Conservation (phyloP, 2,888 invertebrate species). For the Caenorhabditis sulstoni region DNA sequence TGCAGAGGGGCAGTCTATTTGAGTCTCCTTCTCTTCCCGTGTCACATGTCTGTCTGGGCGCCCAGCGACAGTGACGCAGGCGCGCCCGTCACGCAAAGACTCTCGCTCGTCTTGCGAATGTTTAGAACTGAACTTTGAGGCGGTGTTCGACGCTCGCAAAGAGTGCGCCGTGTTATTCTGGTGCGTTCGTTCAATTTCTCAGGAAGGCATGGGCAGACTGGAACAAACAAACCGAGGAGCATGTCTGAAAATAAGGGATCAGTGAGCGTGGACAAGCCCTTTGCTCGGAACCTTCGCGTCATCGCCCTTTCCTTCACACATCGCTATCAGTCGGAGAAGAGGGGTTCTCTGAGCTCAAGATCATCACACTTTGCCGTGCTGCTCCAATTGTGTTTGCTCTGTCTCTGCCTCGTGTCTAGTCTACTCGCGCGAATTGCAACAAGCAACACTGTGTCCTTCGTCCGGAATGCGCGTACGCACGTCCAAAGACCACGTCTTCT, state of each 20-base stretch:
- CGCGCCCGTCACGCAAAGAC: slow-evolving; percentile 4
- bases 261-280: slow-evolving; percentile 4
- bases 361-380: slow-evolving; percentile 6
- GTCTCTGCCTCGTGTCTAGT: slow-evolving; percentile 32
- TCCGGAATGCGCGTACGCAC: slow-evolving; percentile 2
- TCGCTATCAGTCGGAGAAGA: not conserved
- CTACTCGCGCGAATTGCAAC: not conserved
- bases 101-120: no score
- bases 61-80: slow-evolving; percentile 15
- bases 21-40: slow-evolving; percentile 6
- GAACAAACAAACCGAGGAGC: slow-evolving; percentile 2
- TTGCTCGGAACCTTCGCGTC: slow-evolving; percentile 22
- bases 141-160: not conserved
- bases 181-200: slow-evolving; percentile 10
- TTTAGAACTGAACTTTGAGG: slow-evolving; percentile 5
- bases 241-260: not conserved
- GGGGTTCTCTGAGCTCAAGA: slow-evolving; percentile 23
- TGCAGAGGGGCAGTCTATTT: slow-evolving; percentile 22
- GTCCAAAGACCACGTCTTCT: slow-evolving; percentile 5
- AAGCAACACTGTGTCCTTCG: not conserved
- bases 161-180: slow-evolving; percentile 4
- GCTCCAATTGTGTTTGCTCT: slow-evolving; percentile 22
- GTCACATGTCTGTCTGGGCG: slow-evolving; percentile 49
- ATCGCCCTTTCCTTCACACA: slow-evolving; percentile 1
- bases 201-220: slow-evolving; percentile 1